Evolutionary conservation across 1,140 invertebrate species (phyloP), one percentile per base, ranked within the genome.

Genomic region (Drosophila melanica): DNA sequence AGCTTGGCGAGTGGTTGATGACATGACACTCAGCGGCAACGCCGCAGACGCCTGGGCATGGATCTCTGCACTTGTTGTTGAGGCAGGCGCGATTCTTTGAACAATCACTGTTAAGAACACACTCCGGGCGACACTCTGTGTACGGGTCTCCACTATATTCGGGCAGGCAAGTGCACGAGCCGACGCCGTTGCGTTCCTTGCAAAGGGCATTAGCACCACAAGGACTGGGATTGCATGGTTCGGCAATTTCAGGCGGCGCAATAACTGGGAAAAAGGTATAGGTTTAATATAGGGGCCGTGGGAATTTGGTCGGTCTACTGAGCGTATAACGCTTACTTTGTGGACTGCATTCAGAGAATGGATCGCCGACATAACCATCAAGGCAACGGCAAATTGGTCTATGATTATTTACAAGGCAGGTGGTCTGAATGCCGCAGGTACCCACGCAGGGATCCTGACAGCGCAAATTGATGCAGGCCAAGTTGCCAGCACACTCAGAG

Each of bases 191-290:
- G 63, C 94, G 94, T 92, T 97, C 96, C 92, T 95, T 94, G 92
- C 95, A 96, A 80, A 96, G 69, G 44, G 96, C 96, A 92, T 97
- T 97, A 2, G 95, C 93, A 44, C 96, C 96, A 90, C 96, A 97
- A 44, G 96, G 96, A 37, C 95, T 95, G 44, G 96, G 95, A 77
- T 94, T 93, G 81, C 96, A 96, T 59, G 96, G 95, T 66, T 94
- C 92, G 23, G 90, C 78, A 27, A 93, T 92, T 89, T 94, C 93
- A n/a, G 93, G 86, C 11, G 93, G 89, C 4, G 86, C 92, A 72
- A 77, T 73, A 67, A 90, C 90, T 92, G 23, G 53, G 66, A 42
- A 48, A 51, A 48, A 57, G 18, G 30, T 4, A 18, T 12, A 11
- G 16, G 9, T 54, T 86, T 71, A 77, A 23, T 50, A 57, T 30